Evolutionary conservation across 2,888 invertebrate genomes (phyloP), one percentile per base, ranked within the genome.

Genomic region (Junonia oenone): DNA sequence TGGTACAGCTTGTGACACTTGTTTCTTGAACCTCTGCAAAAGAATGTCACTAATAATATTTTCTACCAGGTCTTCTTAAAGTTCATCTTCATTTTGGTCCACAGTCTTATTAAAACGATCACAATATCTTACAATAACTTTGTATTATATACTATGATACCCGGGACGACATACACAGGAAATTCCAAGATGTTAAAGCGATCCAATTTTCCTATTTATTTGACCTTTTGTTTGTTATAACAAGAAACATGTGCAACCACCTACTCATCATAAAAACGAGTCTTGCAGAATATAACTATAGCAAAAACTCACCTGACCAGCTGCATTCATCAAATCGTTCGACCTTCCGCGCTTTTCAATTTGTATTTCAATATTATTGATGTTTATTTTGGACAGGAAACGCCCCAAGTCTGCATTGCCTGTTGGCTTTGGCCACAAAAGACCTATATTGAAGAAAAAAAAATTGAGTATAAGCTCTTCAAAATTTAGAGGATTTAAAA

Each of bases 341-440:
- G 78, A 66, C 55, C 68, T 68, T 51, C 89, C 88, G 9, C 67
- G 72, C 54, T 77, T 81, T 6, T 66, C 60, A 8, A 83, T 73
- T 15, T 91, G 78, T 0, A 93, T 66, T 0, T 88, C 80, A 13
- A 94, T 91, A 40, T 86, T 90, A 54, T 92, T 83, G 69, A 65
- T 67, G 58, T 87, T 88, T 35, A 90, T 72, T 68, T 89, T 90
- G 0, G 91, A 89, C 29, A 93, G 73, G 62, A 80, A 84, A 53
- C 90, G 91, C 0, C 92, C 92, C 0, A 93, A 68, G 2, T 91
- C 85, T 2, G 91, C 68, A 14, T 87, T 79, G 0, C 93, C 93
- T 0, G 93, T 93, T 0, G 94, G 94, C 66, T 79, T 90, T 0
- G 93, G 94, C 94, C 94, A 94, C 1, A 94, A 68, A 0, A 90